These are phyloP conservation scores for Panorpa germanica DNA, from an alignment of 2,888 invertebrate species.

Conservation along the genomic window DNA sequence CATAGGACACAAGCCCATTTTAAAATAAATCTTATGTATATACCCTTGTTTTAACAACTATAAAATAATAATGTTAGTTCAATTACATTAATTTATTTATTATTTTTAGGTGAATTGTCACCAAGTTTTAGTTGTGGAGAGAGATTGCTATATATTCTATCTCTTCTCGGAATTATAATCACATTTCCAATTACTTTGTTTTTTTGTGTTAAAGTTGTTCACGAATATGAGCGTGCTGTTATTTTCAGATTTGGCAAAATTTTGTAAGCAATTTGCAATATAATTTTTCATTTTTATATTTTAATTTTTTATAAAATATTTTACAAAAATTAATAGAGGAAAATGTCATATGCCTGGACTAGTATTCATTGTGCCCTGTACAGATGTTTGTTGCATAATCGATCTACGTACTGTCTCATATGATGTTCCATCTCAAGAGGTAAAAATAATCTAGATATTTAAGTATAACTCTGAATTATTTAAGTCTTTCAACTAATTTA, in stretches of 20 bases:
- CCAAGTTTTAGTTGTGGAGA: too few relatives aligned
- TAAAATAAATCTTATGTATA: too few relatives aligned
- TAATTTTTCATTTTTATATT: conserved; percentile 12
- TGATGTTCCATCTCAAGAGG: conserved; percentile 93
- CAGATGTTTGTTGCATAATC: conserved; percentile 82
- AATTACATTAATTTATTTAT: too few relatives aligned
- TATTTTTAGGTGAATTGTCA: too few relatives aligned
- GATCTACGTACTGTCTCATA: conserved; percentile 88
- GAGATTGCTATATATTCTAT: too few relatives aligned
- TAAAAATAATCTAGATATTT: too few relatives aligned
- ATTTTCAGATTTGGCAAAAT: conserved; percentile 34
- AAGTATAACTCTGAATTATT: too few relatives aligned
- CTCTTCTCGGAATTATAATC: too few relatives aligned
- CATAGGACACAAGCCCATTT: too few relatives aligned
- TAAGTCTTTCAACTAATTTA: too few relatives aligned
- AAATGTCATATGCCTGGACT: conserved; percentile 74
- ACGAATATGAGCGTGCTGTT: conserved; percentile 31
- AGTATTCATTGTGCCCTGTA: conserved; percentile 87
- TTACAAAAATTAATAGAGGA: conserved; percentile 23
- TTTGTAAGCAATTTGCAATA: conserved; percentile 19
- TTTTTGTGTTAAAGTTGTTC: conserved; percentile 22
- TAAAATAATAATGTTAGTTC: too few relatives aligned
- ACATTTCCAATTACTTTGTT: conserved; percentile 8
- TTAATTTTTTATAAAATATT: conserved; percentile 19
- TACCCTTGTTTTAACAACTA: too few relatives aligned